Base-by-base conservation (phyloP, 2,888 invertebrate species). In the Sesia bembeciformis region DNA sequence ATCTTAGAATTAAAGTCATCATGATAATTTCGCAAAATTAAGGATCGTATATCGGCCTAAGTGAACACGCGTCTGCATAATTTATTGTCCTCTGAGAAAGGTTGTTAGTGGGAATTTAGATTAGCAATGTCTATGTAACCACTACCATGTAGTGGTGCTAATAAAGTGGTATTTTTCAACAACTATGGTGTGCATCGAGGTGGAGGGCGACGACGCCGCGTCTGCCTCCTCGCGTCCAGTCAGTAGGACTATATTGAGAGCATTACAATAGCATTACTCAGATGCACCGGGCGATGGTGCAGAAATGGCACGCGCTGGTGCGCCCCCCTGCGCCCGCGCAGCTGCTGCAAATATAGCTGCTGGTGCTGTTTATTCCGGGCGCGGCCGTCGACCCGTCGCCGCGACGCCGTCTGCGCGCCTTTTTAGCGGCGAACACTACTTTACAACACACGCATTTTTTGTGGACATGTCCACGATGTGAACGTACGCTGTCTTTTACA, bases 221-320 rank as follows among this genome's bases (percentile, higher is more conserved):
- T 87, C 87, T 87, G 74, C 78, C 68, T 64, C 68, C 68, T 66
- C 75, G 23, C 72, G 70, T 69, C 68, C 78, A 72, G 71, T 70
- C 78, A 72, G 77, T 70, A 75, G 76, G 77, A 73, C 77, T 88
- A 86, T 84, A 88, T 87, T 75, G 80, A 82, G 86, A 83, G 79
- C 85, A 87, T 88, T 88, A 86, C 85, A 87, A 86, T 86, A 85
- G 74, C 84, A 89, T 89, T 89, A 88, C 84, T 89, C 88, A 88
- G 86, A 87, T 88, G 88, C 88, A 87, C 85, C 81, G 87, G 84
- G 82, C 85, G 78, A 70, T 84, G 84, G 74, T 86, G 88, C 87
- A 87, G 84, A 88, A 87, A 87, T 87, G 88, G 87, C 88, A 86
- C 87, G 88, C 86, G 80, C 74, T 72, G 78, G 66, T 71, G 56